Evolutionary conservation across 2,113 vertebrate species (phyloP), one percentile per base, ranked within the genome.

Genomic region (Balaeniceps rex): DNA sequence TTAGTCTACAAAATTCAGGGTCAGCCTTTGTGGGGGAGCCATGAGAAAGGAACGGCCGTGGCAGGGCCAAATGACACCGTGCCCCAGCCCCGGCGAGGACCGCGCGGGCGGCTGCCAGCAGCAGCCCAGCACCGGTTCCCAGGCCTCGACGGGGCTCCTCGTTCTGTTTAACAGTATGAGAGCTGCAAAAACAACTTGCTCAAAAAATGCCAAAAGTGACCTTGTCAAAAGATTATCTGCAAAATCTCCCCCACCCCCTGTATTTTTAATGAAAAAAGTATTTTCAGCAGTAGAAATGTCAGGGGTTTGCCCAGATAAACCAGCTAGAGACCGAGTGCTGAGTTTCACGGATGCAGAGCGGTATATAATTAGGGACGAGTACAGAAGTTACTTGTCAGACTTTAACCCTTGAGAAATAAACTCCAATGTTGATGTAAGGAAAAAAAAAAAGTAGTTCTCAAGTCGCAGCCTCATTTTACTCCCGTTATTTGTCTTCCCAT

Each of bases 321-420:
- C 71, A 94, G 89, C 52, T 36, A n/a, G 81, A 65, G 76, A 80
- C 0, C 0, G 4, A 76, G 70, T 28, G 57, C 38, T 11, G 94
- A 91, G 81, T 70, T 80, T 44, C 25, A 12, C 2, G 5, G 65
- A 18, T n/a, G 26, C 40, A 72, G 93, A 31, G 38, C 76, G 74
- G 33, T n/a, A 51, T 40, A 68, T 36, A 78, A 82, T 44, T 40
- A 87, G 34, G 47, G 25, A 25, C 18, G 63, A 85, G 84, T n/a
- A 71, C 9, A 66, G 55, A 80, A 93, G 40, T 31, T 57, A 60
- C 81, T 75, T 55, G 57, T 57, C 82, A 85, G 66, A 57, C 84
- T 93, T 87, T 71, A 95, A 66, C 34, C 29, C 64, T 78, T 28
- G 33, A 95, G 87, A 95, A 97, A 95, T 83, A 96, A 93, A 93